A percentile compares a stretch with the other conserved stretches of the same genome.
Conservation (phyloP, 2,888 invertebrate species). For the Digitonthophagus gazella region DNA sequence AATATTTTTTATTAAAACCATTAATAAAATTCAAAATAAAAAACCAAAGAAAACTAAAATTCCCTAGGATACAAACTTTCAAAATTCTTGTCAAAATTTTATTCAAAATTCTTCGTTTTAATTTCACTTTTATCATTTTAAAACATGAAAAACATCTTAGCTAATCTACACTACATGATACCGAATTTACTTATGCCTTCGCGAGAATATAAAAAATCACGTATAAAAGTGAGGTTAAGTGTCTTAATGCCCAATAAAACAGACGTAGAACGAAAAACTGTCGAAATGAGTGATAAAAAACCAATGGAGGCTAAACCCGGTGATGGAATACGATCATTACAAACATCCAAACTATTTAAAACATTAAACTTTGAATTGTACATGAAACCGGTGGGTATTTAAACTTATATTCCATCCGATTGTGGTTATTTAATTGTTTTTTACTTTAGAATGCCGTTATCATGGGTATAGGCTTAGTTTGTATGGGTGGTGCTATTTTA, state of each 20-base stretch:
- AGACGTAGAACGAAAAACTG: background rate
- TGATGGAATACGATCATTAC: conserved; percentile 73
- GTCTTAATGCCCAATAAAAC: background rate
- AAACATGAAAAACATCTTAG: background rate
- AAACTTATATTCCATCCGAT: conserved; percentile 4
- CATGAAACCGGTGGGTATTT: conserved; percentile 74
- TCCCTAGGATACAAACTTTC: background rate
- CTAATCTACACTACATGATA: background rate
- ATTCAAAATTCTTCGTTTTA: background rate
- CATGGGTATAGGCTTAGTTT: conserved; percentile 78
- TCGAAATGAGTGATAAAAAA: conserved; percentile 24
- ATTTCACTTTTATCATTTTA: too few relatives aligned
- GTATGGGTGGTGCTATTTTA: conserved; percentile 70
- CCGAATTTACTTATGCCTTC: background rate
- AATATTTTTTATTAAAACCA: too few relatives aligned
- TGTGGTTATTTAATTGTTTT: conserved; percentile 20
- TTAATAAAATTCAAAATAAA: background rate
- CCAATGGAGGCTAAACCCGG: conserved; percentile 55
- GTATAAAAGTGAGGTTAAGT: conserved; percentile 5
- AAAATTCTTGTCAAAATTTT: background rate
- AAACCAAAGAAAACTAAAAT: background rate
- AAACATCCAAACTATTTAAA: conserved; percentile 73
- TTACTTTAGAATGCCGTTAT: conserved; percentile 76
- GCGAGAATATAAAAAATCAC: background rate
- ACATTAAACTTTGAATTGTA: conserved; percentile 88